Evolutionary conservation across 2,113 vertebrate genomes (phyloP).

Genomic region (Micromys minutus): DNA sequence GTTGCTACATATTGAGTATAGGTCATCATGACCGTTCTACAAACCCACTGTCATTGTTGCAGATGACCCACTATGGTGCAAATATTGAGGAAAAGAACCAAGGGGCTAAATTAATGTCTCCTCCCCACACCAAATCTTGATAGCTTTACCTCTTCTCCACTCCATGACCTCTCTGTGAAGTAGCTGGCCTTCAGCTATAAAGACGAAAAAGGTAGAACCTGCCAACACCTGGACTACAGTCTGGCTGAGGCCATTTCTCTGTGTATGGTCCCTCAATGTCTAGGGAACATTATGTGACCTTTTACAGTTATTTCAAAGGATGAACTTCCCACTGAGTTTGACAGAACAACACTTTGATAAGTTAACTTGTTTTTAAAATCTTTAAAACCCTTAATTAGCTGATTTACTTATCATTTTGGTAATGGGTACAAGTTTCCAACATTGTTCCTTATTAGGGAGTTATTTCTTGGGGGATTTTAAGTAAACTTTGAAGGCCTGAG

Average conservation of each 20-base stretch:
- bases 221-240: background rate
- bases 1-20: no score
- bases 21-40: background rate
- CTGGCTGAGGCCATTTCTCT: constrained; percentile 69
- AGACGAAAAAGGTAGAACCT: constrained; percentile 79
- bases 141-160: constrained; percentile 85
- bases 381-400: constrained; percentile 2
- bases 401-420: constrained; percentile 17
- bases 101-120: constrained; percentile 86
- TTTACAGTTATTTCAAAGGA: constrained; percentile 62
- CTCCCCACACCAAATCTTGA: constrained; percentile 89
- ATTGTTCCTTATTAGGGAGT: background rate
- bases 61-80: background rate
- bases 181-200: constrained; percentile 89
- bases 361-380: constrained; percentile 29
- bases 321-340: background rate
- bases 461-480: background rate
- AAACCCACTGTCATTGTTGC: background rate
- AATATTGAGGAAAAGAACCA: constrained; percentile 14
- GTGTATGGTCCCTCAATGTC: constrained; percentile 52
- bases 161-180: constrained; percentile 89
- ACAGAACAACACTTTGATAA: constrained; percentile 63
- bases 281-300: constrained; percentile 33
- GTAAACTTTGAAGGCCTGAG: background rate
- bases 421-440: background rate